phyloP scores from a whole-genome alignment of 1,140 invertebrate genomes.

The Hylaeus anthracinus region DNA sequence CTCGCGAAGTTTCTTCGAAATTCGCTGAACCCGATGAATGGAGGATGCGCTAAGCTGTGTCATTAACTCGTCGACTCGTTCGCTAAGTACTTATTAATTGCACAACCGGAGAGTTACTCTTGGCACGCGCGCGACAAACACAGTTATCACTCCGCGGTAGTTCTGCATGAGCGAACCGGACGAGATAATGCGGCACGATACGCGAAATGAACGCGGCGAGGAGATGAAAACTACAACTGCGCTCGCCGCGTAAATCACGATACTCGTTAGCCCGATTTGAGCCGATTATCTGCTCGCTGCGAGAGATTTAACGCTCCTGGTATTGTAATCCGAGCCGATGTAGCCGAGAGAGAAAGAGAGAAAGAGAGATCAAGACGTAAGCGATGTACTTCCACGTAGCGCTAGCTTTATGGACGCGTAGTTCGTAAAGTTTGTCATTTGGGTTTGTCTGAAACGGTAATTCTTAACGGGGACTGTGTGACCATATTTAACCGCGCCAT shows the following conservation, averaged over 20 bases:
- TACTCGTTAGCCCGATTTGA: conserved; percentile 70
- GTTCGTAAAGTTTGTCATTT: too few species aligned
- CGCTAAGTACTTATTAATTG: conserved; percentile 12
- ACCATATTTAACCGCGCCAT: too few species aligned
- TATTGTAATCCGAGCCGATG: conserved; percentile 61
- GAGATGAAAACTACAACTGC: conserved; percentile 58
- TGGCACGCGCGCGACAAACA: background rate
- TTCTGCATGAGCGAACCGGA: background rate
- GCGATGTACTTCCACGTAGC: background rate
- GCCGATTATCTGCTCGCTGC: conserved; percentile 57
- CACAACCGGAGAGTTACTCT: background rate
- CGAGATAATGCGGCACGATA: conserved; percentile 50
- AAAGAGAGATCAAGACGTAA: conserved; percentile 10
- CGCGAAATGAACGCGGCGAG: conserved; percentile 6
- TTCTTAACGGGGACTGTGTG: too few species aligned
- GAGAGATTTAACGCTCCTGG: conserved; percentile 62
- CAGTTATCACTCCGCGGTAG: conserved; percentile 8
- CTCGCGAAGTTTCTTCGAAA: background rate
- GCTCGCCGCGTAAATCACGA: conserved; percentile 67
- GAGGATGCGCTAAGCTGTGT: background rate
- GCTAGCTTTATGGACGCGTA: background rate
- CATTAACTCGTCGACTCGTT: background rate
- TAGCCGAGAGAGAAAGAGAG: conserved; percentile 11
- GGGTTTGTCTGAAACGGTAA: background rate
- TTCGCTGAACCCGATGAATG: background rate